Conservation (phyloP, 2,113 vertebrate species). For the Anoura caudifer region DNA sequence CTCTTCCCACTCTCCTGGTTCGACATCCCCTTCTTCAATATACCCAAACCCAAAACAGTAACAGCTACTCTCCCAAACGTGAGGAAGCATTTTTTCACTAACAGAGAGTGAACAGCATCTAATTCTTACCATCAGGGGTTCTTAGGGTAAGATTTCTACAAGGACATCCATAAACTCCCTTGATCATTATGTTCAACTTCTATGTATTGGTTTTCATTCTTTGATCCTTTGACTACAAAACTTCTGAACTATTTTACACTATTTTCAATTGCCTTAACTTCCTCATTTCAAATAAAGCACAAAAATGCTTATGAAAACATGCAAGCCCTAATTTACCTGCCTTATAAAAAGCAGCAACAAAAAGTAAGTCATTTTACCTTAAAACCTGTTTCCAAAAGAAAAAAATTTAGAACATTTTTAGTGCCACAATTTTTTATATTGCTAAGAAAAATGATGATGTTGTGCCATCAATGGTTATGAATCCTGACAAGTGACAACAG, state of each 20-base stretch:
- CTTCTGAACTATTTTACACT: not conserved
- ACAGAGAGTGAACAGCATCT: not conserved
- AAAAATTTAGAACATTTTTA: not conserved
- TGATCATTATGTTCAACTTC: not conserved
- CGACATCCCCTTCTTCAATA: not conserved
- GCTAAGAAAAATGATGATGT: not conserved
- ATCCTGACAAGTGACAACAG: not conserved
- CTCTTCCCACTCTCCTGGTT: not conserved
- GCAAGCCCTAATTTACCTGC: not conserved
- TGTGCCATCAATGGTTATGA: not conserved
- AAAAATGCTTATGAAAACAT: not conserved
- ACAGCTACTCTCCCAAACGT: not conserved
- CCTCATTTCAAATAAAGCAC: not conserved
- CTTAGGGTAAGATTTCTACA: not conserved
- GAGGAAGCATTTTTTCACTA: not conserved
- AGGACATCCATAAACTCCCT: not conserved
- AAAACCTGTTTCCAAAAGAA: constrained; percentile 22
- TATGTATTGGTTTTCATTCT: not conserved
- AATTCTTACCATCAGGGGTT: not conserved
- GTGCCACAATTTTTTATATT: not conserved
- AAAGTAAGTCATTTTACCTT: not conserved
- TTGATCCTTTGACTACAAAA: constrained; percentile 3
- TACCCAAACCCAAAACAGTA: not conserved
- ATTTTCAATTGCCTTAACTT: not conserved
- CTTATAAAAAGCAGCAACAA: not conserved